These are phyloP conservation scores for Rafetus swinhoei DNA, from an alignment of 2,113 vertebrate species.

Conservation along the genomic window DNA sequence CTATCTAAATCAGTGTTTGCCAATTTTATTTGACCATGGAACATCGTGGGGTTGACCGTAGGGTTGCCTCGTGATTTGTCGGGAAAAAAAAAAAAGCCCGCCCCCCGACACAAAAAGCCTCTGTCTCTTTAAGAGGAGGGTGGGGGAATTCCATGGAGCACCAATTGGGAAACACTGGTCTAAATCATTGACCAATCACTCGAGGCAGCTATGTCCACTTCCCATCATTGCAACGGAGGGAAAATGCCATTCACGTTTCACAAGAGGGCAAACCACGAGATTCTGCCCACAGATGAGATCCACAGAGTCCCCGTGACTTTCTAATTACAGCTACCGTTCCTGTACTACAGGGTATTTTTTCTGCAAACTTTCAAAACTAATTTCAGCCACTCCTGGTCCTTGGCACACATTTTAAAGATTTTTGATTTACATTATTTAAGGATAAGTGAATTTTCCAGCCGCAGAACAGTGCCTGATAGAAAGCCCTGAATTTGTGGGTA, in stretches of 20 bases:
- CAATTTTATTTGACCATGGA: too few relatives aligned
- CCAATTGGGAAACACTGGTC: too few relatives aligned
- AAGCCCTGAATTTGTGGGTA: rapidly evolving
- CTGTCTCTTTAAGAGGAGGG: too few relatives aligned
- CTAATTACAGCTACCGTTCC: background rate
- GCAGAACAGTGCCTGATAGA: background rate
- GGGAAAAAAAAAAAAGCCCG: too few relatives aligned
- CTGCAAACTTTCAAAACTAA: background rate
- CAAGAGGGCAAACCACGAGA: background rate
- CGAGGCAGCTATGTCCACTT: background rate
- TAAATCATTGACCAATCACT: too few relatives aligned
- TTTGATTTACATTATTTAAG: background rate
- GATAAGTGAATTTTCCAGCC: rapidly evolving
- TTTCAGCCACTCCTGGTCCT: background rate
- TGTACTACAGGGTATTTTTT: background rate
- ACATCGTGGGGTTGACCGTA: too few relatives aligned
- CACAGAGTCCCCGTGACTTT: background rate
- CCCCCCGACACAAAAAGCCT: too few relatives aligned
- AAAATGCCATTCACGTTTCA: background rate
- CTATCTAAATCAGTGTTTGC: too few relatives aligned
- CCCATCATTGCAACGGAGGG: background rate
- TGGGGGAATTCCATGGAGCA: too few relatives aligned
- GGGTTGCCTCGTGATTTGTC: too few relatives aligned
- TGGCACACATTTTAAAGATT: background rate
- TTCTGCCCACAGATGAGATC: background rate